Evolutionary conservation across 2,888 invertebrate genomes (phyloP), one percentile per base, ranked within the genome.

Genomic region (Embidobia sp.): DNA sequence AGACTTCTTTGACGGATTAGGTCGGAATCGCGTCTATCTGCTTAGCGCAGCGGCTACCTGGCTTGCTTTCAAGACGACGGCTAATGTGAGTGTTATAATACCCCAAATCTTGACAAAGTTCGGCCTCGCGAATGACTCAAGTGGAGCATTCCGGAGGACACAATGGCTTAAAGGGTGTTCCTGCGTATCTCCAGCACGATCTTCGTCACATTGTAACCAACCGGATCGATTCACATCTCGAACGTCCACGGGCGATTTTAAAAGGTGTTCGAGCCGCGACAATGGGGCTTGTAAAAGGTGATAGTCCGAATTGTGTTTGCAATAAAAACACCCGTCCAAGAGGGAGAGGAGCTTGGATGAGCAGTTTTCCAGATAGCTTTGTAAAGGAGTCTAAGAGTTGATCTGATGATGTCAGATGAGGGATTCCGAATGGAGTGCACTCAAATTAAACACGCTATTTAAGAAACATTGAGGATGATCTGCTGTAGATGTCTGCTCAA

Each of bases 1-100:
- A 87, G 86, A 87, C 85, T 83, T 85, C 88, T 88, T 87, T 88
- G 87, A 87, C 86, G 88, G 88, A 88, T 88, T 88, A 88, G 86
- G 84, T 82, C 85, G 78, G 85, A 88, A 88, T 88, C 88, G 85
- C 83, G 84, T 88, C 82, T 82, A 84, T 83, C 74, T 82, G 46
- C 81, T 81, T 78, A 78, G 77, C 61, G 66, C 46, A 26, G 29
- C 63, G 51, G 77, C 75, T 79, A 77, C 79, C 77, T 79, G 77
- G 75, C 48, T 77, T 79, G 79, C 79, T 80, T 80, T 80, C 44
- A 75, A 66, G 51, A 70, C 33, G 76, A 79, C 80, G 79, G 5
- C 83, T 83, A 82, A 78, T 78, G 77, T 42, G 67, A 83, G 84
- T 85, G 85, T 85, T 84, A 82, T 84, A 83, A 85, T 82, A 83